Percentiles rank a stretch among this genome's conserved stretches.
Conservation (phyloP, 30 jellyfish, hydroid and myxozoan species). For the Sanderia malayensis region DNA sequence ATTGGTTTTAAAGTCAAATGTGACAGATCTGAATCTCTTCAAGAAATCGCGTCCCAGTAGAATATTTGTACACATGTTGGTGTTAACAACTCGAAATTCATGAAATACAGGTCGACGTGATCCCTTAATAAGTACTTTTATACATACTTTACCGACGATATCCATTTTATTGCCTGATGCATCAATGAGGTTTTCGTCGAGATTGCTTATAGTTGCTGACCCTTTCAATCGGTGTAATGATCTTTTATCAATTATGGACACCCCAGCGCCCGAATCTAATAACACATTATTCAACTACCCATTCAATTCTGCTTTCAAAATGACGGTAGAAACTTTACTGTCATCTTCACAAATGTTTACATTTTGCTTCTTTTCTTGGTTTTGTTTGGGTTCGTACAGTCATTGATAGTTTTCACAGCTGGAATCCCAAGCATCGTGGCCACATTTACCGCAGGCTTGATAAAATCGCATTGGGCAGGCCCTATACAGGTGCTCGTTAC, state of each 20-base stretch:
- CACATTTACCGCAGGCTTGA: no score
- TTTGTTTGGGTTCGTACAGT: background rate
- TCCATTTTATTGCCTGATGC: conserved; percentile 66
- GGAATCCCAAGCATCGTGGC: no score
- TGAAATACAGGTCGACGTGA: conserved; percentile 13
- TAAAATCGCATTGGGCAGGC: no score
- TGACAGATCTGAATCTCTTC: conserved; percentile 18
- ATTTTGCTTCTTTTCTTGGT: background rate
- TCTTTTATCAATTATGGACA: conserved; percentile 30
- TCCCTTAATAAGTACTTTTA: conserved; percentile 19
- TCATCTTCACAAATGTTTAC: background rate
- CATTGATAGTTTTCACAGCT: no score
- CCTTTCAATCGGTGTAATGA: conserved; percentile 16
- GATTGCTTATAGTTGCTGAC: background rate
- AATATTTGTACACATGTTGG: conserved; percentile 5
- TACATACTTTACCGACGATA: conserved; percentile 15
- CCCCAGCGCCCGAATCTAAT: conserved; percentile 52
- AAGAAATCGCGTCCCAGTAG: conserved; percentile 37
- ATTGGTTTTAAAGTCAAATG: conserved; percentile 29
- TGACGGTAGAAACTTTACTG: conserved; percentile 11
- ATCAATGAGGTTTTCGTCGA: conserved; percentile 36
- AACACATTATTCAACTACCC: conserved; percentile 25
- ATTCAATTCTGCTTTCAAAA: conserved; percentile 30
- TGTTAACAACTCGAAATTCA: conserved; percentile 12
- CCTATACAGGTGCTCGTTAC: no score